Conservation (phyloP, 2,113 vertebrate species). For the Dissostichus mawsoni region DNA sequence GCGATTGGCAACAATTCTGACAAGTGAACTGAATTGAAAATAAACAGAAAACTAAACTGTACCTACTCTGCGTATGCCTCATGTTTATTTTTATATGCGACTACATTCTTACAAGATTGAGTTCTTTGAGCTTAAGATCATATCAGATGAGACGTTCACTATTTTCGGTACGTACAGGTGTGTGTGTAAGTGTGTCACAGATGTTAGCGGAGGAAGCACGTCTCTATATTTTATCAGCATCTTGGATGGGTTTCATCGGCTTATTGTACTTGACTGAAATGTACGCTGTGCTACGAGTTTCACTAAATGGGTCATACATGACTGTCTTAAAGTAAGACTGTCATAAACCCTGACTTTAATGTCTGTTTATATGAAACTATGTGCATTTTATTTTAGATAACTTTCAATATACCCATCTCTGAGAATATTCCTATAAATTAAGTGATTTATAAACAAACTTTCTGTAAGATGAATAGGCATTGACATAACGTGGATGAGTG, state of each 20-base stretch:
- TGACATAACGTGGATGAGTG: not conserved
- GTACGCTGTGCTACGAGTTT: not conserved
- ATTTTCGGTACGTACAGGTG: constrained; percentile 55
- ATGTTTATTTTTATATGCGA: not conserved
- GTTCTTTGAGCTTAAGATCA: constrained; percentile 20
- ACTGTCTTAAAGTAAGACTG: not conserved
- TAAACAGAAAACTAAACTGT: constrained; percentile 64
- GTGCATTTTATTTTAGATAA: too few relatives aligned
- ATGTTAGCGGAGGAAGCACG: constrained; percentile 56
- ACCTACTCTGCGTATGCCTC: not conserved
- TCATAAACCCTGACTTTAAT: not conserved
- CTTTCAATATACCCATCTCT: too few relatives aligned
- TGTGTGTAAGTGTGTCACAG: constrained; percentile 72
- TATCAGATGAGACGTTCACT: constrained; percentile 45
- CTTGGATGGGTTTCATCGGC: constrained; percentile 11
- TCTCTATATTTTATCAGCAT: constrained; percentile 39
- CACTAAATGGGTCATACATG: constrained; percentile 31
- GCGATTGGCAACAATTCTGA: not conserved
- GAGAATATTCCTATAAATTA: not conserved
- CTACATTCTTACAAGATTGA: not conserved
- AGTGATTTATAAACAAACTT: not conserved
- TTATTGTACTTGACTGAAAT: not conserved
- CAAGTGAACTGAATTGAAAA: constrained; percentile 33
- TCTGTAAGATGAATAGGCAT: constrained; percentile 2
- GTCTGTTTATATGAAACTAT: not conserved